Conservation (phyloP, 2,888 invertebrate genomes). For the Bhutanitis thaidina region DNA sequence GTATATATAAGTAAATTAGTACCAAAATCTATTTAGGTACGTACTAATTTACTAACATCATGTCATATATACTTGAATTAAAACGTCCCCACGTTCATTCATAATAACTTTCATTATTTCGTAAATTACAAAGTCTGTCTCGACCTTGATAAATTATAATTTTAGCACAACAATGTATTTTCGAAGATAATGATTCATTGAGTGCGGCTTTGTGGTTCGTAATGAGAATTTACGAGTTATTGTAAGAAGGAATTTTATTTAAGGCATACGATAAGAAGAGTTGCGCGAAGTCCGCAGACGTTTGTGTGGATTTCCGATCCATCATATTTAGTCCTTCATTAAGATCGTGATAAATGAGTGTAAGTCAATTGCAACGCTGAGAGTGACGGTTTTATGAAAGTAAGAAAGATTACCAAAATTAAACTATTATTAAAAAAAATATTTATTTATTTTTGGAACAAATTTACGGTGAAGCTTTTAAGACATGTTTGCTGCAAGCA, state of each 20-base stretch:
- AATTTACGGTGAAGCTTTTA: too few species aligned
- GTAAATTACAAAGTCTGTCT: background rate
- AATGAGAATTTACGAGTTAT: conserved; percentile 34
- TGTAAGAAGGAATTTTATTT: conserved; percentile 29
- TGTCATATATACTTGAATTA: too few species aligned
- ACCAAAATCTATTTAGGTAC: too few species aligned
- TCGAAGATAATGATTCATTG: conserved; percentile 4
- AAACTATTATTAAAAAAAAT: conserved; percentile 5
- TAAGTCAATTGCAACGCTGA: conserved; percentile 15
- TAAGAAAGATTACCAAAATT: conserved; percentile 5
- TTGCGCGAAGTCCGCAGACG: conserved; percentile 1
- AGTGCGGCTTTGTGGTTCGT: conserved; percentile 5
- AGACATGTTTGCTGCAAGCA: too few species aligned
- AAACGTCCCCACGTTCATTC: too few species aligned
- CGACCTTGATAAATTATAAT: background rate
- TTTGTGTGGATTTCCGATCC: conserved; percentile 34
- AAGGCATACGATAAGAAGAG: conserved; percentile 2
- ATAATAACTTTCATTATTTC: too few species aligned
- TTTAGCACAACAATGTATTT: background rate
- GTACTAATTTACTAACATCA: too few species aligned
- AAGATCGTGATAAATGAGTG: conserved; percentile 44
- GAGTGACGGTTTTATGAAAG: conserved; percentile 14
- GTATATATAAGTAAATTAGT: too few species aligned
- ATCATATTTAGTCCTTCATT: conserved; percentile 47
- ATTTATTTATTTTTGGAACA: too few species aligned